Conservation (phyloP, 37 sponge, comb jelly and placozoan species). For the Bolinopsis microptera region DNA sequence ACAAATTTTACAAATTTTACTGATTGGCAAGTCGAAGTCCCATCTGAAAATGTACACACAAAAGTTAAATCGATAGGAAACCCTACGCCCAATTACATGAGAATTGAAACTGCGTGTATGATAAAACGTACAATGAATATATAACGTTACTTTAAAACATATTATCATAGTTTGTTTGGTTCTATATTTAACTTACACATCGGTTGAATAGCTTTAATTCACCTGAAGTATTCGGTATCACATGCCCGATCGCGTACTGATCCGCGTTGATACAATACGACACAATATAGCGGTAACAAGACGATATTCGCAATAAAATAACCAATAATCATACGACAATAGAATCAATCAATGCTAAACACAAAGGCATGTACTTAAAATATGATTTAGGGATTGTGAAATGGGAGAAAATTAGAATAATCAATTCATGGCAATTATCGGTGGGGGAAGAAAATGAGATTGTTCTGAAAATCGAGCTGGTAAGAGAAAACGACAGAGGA, state of each 20-base stretch:
- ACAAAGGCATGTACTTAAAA: background rate
- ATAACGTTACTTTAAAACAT: background rate
- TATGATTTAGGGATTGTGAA: background rate
- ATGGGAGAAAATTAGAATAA: background rate
- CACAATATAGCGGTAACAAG: background rate
- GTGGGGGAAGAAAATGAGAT: background rate
- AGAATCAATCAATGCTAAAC: background rate
- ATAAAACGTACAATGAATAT: background rate
- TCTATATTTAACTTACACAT: slow-evolving; percentile 48
- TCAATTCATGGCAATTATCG: background rate
- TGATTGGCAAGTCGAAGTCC: too few species aligned
- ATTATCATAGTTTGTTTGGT: background rate
- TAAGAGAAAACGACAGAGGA: background rate
- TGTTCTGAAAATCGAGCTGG: background rate
- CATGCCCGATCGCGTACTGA: background rate
- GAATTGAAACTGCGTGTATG: too few species aligned
- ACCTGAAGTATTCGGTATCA: slow-evolving; percentile 50
- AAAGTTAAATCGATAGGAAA: too few species aligned
- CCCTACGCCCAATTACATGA: background rate
- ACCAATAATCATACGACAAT: background rate
- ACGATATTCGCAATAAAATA: background rate
- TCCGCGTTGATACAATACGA: background rate
- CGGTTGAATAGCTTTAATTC: slow-evolving; percentile 41
- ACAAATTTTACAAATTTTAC: too few species aligned
- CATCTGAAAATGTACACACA: too few species aligned